A percentile compares a stretch with the other conserved stretches of the same genome.
Evolutionary conservation across 2,888 invertebrate species (phyloP).

Genomic region (Phania funesta): DNA sequence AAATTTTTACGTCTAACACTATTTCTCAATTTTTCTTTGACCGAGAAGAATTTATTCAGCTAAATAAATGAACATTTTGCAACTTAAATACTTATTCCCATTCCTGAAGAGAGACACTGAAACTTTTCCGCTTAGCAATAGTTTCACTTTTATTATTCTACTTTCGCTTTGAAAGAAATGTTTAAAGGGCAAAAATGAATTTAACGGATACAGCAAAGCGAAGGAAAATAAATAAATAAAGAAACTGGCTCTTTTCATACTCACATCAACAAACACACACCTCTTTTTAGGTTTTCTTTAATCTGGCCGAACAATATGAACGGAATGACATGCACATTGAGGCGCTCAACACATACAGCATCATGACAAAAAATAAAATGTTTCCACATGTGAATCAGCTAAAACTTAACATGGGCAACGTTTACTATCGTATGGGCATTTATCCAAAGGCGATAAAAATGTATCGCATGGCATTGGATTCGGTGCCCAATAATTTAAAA

Average conservation of each 20-base stretch:
- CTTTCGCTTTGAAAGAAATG: slow-evolving; percentile 13
- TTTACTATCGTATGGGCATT: slow-evolving; percentile 96
- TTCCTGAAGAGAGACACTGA: not conserved
- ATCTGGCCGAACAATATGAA: slow-evolving; percentile 96
- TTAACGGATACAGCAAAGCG: too few species aligned
- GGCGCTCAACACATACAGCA: slow-evolving; percentile 96
- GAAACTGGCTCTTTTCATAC: not conserved
- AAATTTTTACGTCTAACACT: too few species aligned
- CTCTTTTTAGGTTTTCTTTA: slow-evolving; percentile 90
- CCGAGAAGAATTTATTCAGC: too few species aligned
- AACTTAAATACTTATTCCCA: not conserved
- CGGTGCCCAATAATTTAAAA: slow-evolving; percentile 95
- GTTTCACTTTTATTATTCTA: slow-evolving; percentile 6
- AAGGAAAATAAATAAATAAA: slow-evolving; percentile 26
- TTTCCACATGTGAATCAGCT: slow-evolving; percentile 95
- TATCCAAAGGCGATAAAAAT: slow-evolving; percentile 97
- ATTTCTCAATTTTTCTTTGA: too few species aligned
- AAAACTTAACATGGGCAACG: slow-evolving; percentile 99
- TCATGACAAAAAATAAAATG: slow-evolving; percentile 95
- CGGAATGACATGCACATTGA: slow-evolving; percentile 97
- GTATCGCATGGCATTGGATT: slow-evolving; percentile 99
- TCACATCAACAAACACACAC: not conserved
- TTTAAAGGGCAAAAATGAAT: not conserved
- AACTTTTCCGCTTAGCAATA: too few species aligned
- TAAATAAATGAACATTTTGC: too few species aligned